These are phyloP conservation scores for Ectemnius continuus DNA, from an alignment of 2,888 invertebrate genomes.

Conservation along the genomic window DNA sequence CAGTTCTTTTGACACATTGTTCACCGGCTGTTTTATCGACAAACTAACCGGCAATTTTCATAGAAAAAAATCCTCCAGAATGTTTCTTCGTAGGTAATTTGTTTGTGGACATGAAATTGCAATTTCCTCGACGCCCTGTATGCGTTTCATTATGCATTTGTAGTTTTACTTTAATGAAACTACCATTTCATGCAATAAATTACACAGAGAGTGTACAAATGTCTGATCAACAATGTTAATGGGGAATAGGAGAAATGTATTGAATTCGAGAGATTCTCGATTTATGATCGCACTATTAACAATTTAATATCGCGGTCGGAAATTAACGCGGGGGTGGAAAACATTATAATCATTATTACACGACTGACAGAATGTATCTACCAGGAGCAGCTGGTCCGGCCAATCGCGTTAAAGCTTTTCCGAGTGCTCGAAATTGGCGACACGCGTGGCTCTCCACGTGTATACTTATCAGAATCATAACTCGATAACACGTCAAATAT, in stretches of 20 bases:
- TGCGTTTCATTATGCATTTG: too few species aligned
- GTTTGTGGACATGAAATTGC: too few species aligned
- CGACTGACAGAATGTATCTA: slow-evolving; percentile 40
- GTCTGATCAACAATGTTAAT: too few species aligned
- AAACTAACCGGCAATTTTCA: too few species aligned
- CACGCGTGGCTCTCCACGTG: neutral
- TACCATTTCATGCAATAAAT: too few species aligned
- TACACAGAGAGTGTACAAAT: too few species aligned
- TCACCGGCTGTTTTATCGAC: too few species aligned
- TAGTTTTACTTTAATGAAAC: too few species aligned
- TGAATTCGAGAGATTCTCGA: slow-evolving; percentile 49
- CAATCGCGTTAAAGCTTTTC: slow-evolving; percentile 37
- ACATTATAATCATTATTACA: slow-evolving; percentile 49
- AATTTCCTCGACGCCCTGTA: too few species aligned
- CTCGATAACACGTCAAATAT: slow-evolving; percentile 44
- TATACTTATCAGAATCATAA: slow-evolving; percentile 37
- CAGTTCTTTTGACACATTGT: too few species aligned
- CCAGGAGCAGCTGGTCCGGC: slow-evolving; percentile 16
- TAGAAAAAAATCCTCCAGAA: too few species aligned
- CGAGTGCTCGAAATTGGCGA: slow-evolving; percentile 11
- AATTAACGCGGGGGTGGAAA: slow-evolving; percentile 43
- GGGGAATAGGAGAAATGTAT: slow-evolving; percentile 58
- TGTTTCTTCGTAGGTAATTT: too few species aligned
- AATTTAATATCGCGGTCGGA: slow-evolving; percentile 33
- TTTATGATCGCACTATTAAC: slow-evolving; percentile 24